Evolutionary conservation across 2,888 invertebrate species (phyloP).

Genomic region (Apodemia zela): DNA sequence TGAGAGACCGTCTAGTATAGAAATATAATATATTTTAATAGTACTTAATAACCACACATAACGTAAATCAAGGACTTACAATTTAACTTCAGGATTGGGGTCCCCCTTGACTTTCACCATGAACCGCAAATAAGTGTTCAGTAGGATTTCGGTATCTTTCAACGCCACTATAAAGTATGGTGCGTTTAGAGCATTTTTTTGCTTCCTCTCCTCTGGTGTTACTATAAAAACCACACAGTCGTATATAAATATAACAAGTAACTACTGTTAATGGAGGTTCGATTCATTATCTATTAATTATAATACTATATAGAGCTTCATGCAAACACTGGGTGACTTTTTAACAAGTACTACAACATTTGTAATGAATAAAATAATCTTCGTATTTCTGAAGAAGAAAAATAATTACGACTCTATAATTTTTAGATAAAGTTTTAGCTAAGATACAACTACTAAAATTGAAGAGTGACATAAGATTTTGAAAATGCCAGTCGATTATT

Average conservation of each 20-base stretch:
- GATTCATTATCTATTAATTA: not conserved
- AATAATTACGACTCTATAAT: no score
- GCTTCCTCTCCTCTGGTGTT: conserved; percentile 85
- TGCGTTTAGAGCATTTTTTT: conserved; percentile 84
- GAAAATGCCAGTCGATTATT: no score
- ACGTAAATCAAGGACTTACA: conserved; percentile 82
- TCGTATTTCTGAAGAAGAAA: no score
- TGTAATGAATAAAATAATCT: no score
- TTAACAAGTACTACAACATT: not conserved
- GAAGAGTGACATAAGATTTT: no score
- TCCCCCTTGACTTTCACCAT: conserved; percentile 93
- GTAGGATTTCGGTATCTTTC: conserved; percentile 92
- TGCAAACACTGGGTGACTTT: conserved; percentile 5
- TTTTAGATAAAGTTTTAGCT: no score
- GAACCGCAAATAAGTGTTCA: conserved; percentile 92
- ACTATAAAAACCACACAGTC: conserved; percentile 62
- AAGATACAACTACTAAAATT: no score
- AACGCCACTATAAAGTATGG: conserved; percentile 92
- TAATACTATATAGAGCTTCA: not conserved
- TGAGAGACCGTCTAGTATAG: no score
- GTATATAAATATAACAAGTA: not conserved
- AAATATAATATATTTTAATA: not conserved
- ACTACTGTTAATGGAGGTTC: not conserved
- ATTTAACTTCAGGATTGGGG: conserved; percentile 93
- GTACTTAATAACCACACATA: not conserved